Percentiles rank a stretch among this genome's conserved stretches.
Evolutionary conservation across 1,140 invertebrate genomes (phyloP).

Genomic region (Globodera rostochiensis): DNA sequence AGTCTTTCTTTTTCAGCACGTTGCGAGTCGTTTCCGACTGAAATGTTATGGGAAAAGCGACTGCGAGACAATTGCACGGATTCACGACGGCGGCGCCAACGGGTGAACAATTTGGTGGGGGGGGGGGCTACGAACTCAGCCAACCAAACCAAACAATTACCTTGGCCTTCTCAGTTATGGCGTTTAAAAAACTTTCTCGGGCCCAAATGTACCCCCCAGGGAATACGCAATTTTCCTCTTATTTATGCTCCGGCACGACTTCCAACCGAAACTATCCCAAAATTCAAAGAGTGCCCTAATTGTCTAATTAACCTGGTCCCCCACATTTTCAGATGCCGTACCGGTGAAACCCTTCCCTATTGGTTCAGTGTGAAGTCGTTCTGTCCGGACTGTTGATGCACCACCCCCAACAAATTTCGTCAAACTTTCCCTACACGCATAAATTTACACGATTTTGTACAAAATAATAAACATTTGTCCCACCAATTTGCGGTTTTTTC

Average conservation of each 20-base stretch:
- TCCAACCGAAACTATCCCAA: too few relatives aligned
- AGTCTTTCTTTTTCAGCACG: constrained; percentile 45
- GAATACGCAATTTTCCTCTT: too few relatives aligned
- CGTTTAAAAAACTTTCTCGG: too few relatives aligned
- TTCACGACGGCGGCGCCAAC: constrained; percentile 67
- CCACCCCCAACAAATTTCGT: background rate
- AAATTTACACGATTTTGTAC: background rate
- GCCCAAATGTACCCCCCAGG: too few relatives aligned
- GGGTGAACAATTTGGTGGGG: constrained; percentile 42
- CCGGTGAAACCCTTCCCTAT: constrained; percentile 59
- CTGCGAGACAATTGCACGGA: constrained; percentile 65
- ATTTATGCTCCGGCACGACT: too few relatives aligned
- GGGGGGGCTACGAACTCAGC: too few relatives aligned
- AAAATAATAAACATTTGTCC: constrained; percentile 31
- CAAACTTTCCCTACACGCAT: background rate
- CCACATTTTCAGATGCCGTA: constrained; percentile 47
- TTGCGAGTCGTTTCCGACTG: constrained; percentile 58
- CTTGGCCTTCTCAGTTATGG: background rate
- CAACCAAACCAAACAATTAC: background rate
- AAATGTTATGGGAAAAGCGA: constrained; percentile 65
- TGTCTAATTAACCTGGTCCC: too few relatives aligned
- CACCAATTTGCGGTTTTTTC: constrained; percentile 96
- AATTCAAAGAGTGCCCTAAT: too few relatives aligned
- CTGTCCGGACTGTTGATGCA: constrained; percentile 45
- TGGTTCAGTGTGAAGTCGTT: constrained; percentile 61